Evolutionary conservation across 2,888 invertebrate species (phyloP), one percentile per base, ranked within the genome.

Genomic region (Tridacna crocea): DNA sequence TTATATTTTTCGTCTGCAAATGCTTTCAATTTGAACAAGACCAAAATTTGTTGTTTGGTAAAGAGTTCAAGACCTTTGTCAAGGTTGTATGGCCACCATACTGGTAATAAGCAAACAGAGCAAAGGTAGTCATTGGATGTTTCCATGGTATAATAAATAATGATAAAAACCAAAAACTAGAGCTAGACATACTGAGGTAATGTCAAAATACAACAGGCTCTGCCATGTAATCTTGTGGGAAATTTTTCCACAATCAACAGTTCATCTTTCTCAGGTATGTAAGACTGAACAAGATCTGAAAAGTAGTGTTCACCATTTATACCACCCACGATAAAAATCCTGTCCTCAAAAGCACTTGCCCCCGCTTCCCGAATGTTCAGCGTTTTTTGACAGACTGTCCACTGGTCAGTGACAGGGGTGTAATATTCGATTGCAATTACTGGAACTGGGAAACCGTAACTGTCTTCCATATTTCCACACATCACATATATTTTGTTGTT

Each of bases 321-420:
- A 24, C 94, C 94, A 0, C 94, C 94, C n/a, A 93, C 93, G 72
- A 94, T 92, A 85, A 91, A 93, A 48, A 94, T 91, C 61, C 88
- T 89, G 65, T 90, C 86, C 51, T 92, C 90, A 60, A 92, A 72
- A 15, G 92, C 89, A 80, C 91, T 91, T 10, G 91, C 89, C 0
- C 94, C 94, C 13, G 94, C 93, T 82, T 93, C 93, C 4, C 93
- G 90, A 72, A 94, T 93, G 78, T 92, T 93, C 36, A 93, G 73
- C 10, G 88, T 90, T 24, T 91, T 89, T 79, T 90, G 87, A 82
- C 92, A 92, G 13, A 91, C 60, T 12, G 92, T 92, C 94, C 94
- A 94, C 82, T 93, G 92, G 76, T 91, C 89, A 27, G 88, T 87
- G 15, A 77, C 75, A 0, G 91, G 89, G 46, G 87, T 87, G 86